These are phyloP conservation scores for Heterotilapia buettikoferi DNA, from an alignment of 2,113 vertebrate species.

Conservation along the genomic window DNA sequence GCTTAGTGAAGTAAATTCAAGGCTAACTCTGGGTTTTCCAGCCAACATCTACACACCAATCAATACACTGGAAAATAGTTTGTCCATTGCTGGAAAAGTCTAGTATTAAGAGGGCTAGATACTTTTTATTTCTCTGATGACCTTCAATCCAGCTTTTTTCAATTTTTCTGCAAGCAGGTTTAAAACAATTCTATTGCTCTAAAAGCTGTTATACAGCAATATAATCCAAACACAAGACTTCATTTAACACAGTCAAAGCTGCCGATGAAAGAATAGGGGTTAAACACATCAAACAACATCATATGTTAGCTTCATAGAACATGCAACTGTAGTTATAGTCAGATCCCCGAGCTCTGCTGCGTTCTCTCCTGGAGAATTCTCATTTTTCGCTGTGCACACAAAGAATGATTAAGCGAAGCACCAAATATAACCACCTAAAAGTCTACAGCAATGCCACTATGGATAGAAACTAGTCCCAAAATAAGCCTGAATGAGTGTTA, in stretches of 20 bases:
- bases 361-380: neutral
- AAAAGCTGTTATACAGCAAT: neutral
- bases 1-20: neutral
- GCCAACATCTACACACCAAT: neutral
- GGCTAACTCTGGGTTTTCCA: neutral
- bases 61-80: neutral
- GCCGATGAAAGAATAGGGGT: neutral
- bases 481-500: neutral
- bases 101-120: neutral
- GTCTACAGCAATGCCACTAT: neutral
- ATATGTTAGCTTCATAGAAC: neutral
- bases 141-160: neutral
- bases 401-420: neutral
- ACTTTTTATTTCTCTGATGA: neutral
- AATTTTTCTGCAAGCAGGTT: neutral
- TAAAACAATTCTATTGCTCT: neutral
- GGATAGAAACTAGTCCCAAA: neutral
- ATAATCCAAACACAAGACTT: neutral
- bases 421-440: neutral
- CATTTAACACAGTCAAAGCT: neutral
- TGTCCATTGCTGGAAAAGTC: neutral
- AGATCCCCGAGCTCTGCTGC: neutral
- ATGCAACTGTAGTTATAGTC: neutral
- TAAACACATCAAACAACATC: neutral
- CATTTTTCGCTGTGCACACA: neutral